Base-by-base conservation (phyloP, 2,797 vertebrate species). In the Eurystomus glaucurus region DNA sequence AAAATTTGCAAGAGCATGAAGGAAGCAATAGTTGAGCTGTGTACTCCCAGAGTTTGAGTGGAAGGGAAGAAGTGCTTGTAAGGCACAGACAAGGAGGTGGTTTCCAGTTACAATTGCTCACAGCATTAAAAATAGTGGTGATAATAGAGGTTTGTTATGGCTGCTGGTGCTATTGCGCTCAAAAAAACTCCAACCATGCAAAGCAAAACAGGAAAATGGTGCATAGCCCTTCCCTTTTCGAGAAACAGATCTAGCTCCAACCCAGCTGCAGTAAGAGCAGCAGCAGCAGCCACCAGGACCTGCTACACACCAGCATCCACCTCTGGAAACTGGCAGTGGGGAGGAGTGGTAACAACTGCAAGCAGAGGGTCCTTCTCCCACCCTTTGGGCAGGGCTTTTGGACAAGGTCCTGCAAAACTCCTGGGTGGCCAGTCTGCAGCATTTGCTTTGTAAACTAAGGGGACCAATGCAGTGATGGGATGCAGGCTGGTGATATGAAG, bases 1-100 rank as follows among this genome's bases (percentile, higher is more conserved):
- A 94, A 96, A 94, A 95, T 96, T 97, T 97, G 87, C 88, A 93
- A 80, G 85, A 96, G 85, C 88, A 93, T 94, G 88, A 97, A 97
- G 92, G 70, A 78, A 96, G 81, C 9, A 2, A 75, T 93, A 97
- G 90, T 72, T 88, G 89, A 95, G 72, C 90, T 90, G 80, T 90
- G 85, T 92, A 91, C 62, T 96, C 84, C 58, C 61, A 68, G 78
- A 19, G 1, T 93, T 57, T 89, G 77, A 82, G 66, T 79, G 86
- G 88, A 94, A 94, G 92, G 78, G 65, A 83, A 91, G 88, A 93
- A 95, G 90, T 41, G 83, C 41, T 83, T 82, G 19, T 84, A 81
- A 95, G 79, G 64, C 51, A 70, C 55, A 94, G 66, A 79, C 60
- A 55, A 90, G 81, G 62, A 89, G 61, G 57, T 81, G 80, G 16